phyloP scores from a whole-genome alignment of 2,797 vertebrate genomes.

The Acanthornis magna region DNA sequence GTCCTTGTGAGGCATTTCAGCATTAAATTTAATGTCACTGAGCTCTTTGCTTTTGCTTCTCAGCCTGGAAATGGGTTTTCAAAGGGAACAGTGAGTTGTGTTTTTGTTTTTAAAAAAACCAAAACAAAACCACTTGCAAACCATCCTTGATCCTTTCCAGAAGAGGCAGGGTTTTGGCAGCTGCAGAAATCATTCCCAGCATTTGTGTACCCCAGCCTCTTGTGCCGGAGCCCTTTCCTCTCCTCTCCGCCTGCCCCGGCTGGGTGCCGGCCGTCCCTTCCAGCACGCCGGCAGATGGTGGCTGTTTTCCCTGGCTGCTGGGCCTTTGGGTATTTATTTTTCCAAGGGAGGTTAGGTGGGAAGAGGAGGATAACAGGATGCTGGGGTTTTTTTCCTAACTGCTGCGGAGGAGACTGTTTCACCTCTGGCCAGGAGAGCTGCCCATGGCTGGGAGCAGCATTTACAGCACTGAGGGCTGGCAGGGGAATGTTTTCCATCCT shows the following conservation, averaged over 20 bases:
- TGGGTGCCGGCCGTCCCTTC: neutral
- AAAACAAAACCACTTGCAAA: neutral
- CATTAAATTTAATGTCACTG: neutral
- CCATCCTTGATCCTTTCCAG: neutral
- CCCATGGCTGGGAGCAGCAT: neutral
- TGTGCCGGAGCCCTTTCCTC: neutral
- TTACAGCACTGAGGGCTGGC: neutral
- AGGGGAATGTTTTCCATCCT: neutral
- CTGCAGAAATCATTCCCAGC: neutral
- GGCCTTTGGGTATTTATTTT: slow-evolving; percentile 56
- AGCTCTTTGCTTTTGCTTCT: neutral
- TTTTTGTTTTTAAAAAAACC: neutral
- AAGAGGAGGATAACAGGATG: slow-evolving; percentile 61
- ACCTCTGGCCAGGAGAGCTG: slow-evolving; percentile 14
- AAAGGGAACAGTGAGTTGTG: neutral
- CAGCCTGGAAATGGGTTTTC: neutral
- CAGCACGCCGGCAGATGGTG: neutral
- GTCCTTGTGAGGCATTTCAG: neutral
- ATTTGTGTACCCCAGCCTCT: neutral
- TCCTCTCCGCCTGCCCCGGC: neutral
- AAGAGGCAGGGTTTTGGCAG: neutral
- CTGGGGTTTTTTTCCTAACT: neutral
- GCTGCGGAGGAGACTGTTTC: neutral
- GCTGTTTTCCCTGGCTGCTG: slow-evolving; percentile 40
- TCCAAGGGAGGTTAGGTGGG: slow-evolving; percentile 49